Percentiles rank a stretch among this genome's conserved stretches.
phyloP scores from a whole-genome alignment of 2,113 vertebrate species.

The Elanoides forficatus region DNA sequence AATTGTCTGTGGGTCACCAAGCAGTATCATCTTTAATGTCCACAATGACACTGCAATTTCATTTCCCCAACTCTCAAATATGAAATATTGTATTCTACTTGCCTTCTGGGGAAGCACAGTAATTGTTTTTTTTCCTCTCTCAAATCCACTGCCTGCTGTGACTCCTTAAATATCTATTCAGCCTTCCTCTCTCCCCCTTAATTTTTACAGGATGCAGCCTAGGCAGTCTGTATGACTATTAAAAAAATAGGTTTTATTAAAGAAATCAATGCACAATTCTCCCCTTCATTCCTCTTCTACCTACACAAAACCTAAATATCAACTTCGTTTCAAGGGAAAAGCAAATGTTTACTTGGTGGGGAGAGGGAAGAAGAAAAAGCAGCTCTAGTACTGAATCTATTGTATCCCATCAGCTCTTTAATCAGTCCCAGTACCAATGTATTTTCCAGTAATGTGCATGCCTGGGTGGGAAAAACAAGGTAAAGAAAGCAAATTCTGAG shows the following conservation, averaged over 20 bases:
- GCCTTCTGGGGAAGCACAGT: not conserved
- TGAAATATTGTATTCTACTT: not conserved
- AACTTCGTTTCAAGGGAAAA: not conserved
- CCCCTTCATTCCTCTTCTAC: not conserved
- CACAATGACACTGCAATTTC: not conserved
- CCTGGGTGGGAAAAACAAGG: not conserved
- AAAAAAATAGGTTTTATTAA: not conserved
- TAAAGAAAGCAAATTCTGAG: not conserved
- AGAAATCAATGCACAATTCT: not conserved
- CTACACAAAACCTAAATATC: not conserved
- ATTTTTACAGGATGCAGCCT: not conserved
- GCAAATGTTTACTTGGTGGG: not conserved
- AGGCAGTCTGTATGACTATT: not conserved
- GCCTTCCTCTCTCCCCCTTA: not conserved
- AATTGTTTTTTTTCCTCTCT: not conserved
- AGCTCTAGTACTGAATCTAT: not conserved
- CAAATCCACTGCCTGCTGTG: not conserved
- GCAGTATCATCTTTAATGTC: not conserved
- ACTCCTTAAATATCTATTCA: not conserved
- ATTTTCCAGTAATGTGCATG: not conserved
- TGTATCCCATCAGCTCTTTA: not conserved
- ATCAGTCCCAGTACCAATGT: not conserved
- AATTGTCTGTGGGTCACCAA: not conserved
- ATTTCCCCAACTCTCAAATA: conserved; percentile 9
- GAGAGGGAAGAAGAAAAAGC: not conserved